Percentiles rank a stretch among this genome's conserved stretches.
Conservation (phyloP, 2,113 vertebrate species). For the Burhinus oedicnemus region DNA sequence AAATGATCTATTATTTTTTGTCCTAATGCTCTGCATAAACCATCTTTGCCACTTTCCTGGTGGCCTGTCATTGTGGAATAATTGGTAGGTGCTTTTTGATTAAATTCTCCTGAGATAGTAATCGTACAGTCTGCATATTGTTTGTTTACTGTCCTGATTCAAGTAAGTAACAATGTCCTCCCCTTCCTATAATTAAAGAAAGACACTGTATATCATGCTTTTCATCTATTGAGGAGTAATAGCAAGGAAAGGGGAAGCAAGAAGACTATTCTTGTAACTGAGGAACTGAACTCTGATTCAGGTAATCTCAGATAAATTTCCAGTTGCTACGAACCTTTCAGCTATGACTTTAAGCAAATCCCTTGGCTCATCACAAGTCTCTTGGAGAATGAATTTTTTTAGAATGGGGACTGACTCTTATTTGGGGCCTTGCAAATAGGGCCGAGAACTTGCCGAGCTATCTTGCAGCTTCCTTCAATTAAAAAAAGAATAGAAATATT, state of each 20-base stretch:
- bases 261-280: background rate
- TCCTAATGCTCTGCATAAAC: background rate
- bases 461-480: background rate
- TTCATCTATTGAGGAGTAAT: background rate
- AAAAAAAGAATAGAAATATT: background rate
- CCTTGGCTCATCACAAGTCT: background rate
- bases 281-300: background rate
- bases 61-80: background rate
- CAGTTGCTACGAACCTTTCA: background rate
- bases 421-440: background rate
- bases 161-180: background rate
- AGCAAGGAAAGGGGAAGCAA: background rate
- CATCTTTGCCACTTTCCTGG: background rate
- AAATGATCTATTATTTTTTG: background rate
- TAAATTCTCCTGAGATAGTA: background rate
- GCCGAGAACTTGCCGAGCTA: background rate
- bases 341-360: background rate
- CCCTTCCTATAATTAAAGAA: background rate
- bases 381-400: background rate
- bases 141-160: background rate
- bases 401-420: background rate
- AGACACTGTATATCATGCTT: background rate
- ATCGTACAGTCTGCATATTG: background rate
- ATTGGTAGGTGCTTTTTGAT: background rate
- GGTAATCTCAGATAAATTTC: background rate